Conservation (phyloP, 2,888 invertebrate genomes). For the Bedellia somnulentella region DNA sequence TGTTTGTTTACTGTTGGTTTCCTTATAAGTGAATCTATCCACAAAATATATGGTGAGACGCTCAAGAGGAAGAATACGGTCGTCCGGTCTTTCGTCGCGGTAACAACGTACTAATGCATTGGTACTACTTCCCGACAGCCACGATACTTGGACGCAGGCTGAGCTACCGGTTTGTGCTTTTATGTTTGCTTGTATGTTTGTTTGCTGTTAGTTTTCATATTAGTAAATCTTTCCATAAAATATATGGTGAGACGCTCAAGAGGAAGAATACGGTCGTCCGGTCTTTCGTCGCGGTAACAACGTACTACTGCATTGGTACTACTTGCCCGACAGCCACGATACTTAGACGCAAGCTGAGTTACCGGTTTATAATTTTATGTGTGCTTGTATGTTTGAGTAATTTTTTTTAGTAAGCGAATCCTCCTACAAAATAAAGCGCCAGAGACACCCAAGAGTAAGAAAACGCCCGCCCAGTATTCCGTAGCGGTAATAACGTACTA, state of each 20-base stretch:
- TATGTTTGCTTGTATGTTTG: too few species aligned
- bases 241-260: constrained; percentile 84
- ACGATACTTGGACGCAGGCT: constrained; percentile 79
- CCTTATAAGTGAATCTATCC: constrained; percentile 90
- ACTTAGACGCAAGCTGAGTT: constrained; percentile 71
- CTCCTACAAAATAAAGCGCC: constrained; percentile 87
- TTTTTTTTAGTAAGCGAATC: too few species aligned
- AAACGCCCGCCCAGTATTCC: constrained; percentile 84
- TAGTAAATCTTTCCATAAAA: constrained; percentile 89
- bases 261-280: constrained; percentile 90
- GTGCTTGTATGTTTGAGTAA: too few species aligned
- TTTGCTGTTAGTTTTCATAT: too few species aligned
- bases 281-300: constrained; percentile 79
- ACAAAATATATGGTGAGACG: constrained; percentile 87
- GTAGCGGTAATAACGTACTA: constrained; percentile 78
- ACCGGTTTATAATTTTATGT: constrained; percentile 24
- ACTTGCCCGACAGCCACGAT: constrained; percentile 93
- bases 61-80: constrained; percentile 87
- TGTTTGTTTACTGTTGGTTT: too few species aligned
- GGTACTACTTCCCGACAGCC: constrained; percentile 97
- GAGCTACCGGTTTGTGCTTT: constrained; percentile 39
- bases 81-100: constrained; percentile 84
- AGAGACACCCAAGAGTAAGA: constrained; percentile 86
- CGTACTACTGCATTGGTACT: constrained; percentile 93
- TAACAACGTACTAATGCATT: constrained; percentile 83